These are phyloP conservation scores for Nothoprocta perdicaria DNA, from an alignment of 2,113 vertebrate species.

Conservation along the genomic window DNA sequence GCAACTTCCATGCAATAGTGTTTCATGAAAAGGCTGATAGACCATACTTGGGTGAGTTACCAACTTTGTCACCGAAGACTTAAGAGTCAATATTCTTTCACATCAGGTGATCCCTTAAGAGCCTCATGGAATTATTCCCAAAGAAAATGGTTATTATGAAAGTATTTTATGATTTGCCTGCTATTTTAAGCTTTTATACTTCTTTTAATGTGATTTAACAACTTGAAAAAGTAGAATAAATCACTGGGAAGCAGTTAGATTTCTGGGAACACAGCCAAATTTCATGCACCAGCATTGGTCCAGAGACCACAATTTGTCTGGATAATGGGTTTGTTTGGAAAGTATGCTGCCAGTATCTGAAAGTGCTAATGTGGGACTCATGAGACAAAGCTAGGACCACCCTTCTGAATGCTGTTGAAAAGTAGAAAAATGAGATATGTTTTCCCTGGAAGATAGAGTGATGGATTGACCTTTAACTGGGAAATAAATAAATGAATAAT, in stretches of 20 bases:
- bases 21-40: not conserved
- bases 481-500: slow-evolving; percentile 52
- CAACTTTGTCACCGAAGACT: not conserved
- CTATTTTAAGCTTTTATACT: not conserved
- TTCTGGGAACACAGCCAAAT: slow-evolving; percentile 2
- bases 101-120: not conserved
- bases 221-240: not conserved
- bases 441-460: not conserved
- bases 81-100: not conserved
- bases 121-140: not conserved
- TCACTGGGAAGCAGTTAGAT: not conserved
- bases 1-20: not conserved
- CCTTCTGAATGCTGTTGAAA: not conserved
- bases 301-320: not conserved
- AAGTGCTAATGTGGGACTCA: not conserved
- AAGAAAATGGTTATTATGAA: not conserved
- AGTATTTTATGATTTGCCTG: fast-evolving
- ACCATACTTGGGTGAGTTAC: not conserved
- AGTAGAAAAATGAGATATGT: not conserved
- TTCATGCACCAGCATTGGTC: not conserved
- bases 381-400: not conserved
- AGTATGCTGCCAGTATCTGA: not conserved
- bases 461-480: slow-evolving; percentile 13
- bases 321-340: not conserved
- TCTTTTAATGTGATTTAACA: not conserved